Percentiles rank a stretch among this genome's conserved stretches.
phyloP scores from a whole-genome alignment of 1,140 invertebrate species.

The Limonius californicus region DNA sequence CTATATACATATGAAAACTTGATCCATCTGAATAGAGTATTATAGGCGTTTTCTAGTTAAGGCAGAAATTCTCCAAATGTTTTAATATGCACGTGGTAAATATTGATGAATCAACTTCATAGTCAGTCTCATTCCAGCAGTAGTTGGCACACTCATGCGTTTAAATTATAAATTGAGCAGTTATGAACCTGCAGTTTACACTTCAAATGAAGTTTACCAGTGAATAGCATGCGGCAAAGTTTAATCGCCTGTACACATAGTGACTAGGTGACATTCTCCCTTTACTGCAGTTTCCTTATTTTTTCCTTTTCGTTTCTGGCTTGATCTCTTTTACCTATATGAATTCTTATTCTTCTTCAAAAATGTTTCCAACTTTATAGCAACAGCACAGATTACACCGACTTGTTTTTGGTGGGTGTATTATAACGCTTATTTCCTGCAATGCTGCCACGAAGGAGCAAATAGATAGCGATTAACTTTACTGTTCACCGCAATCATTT shows the following conservation, averaged over 20 bases:
- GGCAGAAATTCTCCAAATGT: too few relatives aligned
- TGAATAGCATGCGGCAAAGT: slow-evolving; percentile 41
- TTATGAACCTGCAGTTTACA: slow-evolving; percentile 48
- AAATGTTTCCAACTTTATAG: slow-evolving; percentile 7
- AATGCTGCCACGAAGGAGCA: slow-evolving; percentile 12
- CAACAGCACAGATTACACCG: slow-evolving; percentile 39
- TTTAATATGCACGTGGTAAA: too few relatives aligned
- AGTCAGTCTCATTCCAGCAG: slow-evolving; percentile 3
- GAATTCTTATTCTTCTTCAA: neutral
- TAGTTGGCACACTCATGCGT: slow-evolving; percentile 30
- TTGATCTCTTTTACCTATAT: neutral
- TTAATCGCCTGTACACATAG: slow-evolving; percentile 45
- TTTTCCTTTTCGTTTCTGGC: neutral
- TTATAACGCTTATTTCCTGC: slow-evolving; percentile 33
- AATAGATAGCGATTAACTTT: slow-evolving; percentile 7
- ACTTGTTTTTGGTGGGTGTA: slow-evolving; percentile 44
- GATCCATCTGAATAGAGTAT: too few relatives aligned
- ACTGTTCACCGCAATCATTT: neutral
- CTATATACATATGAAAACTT: too few relatives aligned
- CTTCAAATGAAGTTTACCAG: slow-evolving; percentile 48
- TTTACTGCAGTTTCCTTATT: slow-evolving; percentile 30
- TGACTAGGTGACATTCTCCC: slow-evolving; percentile 30
- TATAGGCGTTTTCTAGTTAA: too few relatives aligned
- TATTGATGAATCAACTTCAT: neutral
- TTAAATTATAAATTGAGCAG: slow-evolving; percentile 48